Percentiles rank a stretch among this genome's conserved stretches.
These are phyloP conservation scores for Chydorus sphaericus DNA, from an alignment of 2,888 invertebrate species.

Conservation along the genomic window DNA sequence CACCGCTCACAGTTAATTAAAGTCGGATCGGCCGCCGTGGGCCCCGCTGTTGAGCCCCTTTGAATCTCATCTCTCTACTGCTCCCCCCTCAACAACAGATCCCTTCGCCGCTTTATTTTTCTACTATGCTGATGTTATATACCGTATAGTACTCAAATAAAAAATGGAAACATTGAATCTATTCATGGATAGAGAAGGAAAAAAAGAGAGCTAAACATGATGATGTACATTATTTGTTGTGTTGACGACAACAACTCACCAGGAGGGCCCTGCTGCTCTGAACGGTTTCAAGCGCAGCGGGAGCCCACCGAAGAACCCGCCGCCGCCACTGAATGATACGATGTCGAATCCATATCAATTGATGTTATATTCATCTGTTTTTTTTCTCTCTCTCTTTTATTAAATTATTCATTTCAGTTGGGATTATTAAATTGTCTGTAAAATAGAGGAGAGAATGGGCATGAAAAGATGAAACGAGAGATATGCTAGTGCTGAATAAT, in stretches of 20 bases:
- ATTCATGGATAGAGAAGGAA: neutral
- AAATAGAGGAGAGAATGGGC: too few species aligned
- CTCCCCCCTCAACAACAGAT: neutral
- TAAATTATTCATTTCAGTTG: neutral
- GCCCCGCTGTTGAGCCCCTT: neutral
- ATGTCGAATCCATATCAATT: neutral
- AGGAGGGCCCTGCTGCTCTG: neutral
- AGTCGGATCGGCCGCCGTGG: neutral
- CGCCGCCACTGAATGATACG: too few species aligned
- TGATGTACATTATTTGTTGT: neutral
- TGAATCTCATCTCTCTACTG: neutral
- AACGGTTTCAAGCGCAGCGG: neutral
- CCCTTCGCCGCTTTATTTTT: neutral
- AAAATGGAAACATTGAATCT: neutral
- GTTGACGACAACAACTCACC: neutral
- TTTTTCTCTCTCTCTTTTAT: neutral
- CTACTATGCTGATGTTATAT: neutral
- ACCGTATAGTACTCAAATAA: neutral
- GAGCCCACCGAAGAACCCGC: neutral
- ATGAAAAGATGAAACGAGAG: too few species aligned
- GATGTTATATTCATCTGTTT: neutral
- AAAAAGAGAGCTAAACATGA: neutral
- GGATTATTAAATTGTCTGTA: too few species aligned
- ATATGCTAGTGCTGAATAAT: too few species aligned
- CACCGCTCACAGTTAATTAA: constrained; percentile 1